phyloP scores from a whole-genome alignment of 2,797 vertebrate genomes.

The Premnoplex brunnescens region DNA sequence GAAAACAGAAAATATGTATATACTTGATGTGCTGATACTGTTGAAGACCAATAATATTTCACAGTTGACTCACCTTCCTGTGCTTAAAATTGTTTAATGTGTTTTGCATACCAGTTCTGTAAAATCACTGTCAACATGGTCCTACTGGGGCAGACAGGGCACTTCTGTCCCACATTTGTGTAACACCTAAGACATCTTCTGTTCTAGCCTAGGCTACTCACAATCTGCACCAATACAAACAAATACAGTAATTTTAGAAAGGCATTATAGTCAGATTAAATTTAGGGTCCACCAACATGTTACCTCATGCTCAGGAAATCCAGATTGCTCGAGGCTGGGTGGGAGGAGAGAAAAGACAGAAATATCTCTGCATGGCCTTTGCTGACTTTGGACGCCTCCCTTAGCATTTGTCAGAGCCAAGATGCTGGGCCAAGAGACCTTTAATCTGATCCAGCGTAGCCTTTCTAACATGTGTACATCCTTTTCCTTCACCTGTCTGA shows the following conservation, averaged over 20 bases:
- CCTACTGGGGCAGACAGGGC: background rate
- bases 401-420: background rate
- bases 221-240: background rate
- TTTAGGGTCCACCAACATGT: background rate
- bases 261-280: background rate
- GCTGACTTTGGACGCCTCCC: background rate
- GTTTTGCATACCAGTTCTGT: background rate
- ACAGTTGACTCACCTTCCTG: background rate
- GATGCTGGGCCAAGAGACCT: background rate
- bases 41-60: background rate
- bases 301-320: background rate
- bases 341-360: background rate
- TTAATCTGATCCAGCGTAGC: background rate
- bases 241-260: background rate
- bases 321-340: background rate
- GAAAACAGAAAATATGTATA: background rate
- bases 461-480: fast-evolving
- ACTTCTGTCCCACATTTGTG: background rate
- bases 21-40: background rate
- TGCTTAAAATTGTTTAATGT: background rate
- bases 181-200: background rate
- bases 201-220: background rate
- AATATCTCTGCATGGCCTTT: background rate
- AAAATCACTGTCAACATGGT: background rate
- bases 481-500: background rate